Conservation (phyloP, 2,113 vertebrate species). For the Pagrus major region DNA sequence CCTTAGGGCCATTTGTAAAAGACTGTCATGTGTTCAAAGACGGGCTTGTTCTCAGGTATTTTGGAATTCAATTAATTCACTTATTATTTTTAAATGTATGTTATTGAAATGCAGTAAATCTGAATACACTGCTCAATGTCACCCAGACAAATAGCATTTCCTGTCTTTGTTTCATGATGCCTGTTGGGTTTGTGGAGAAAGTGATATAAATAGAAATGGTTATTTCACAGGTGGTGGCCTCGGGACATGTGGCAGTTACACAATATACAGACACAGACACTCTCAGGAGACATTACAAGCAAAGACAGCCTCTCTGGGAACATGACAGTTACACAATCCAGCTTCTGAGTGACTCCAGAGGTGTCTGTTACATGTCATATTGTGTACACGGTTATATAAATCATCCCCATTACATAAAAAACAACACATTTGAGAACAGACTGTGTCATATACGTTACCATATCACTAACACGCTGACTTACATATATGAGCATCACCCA, state of each 20-base stretch:
- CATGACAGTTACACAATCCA: constrained; percentile 63
- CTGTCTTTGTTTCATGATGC: constrained; percentile 15
- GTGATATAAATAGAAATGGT: constrained; percentile 59
- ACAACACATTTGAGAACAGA: constrained; percentile 25
- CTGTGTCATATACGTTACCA: constrained; percentile 21
- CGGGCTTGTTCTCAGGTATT: too few relatives aligned
- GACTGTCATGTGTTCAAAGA: too few relatives aligned
- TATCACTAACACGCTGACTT: constrained; percentile 44
- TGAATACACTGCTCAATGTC: not conserved
- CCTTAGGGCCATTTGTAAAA: too few relatives aligned
- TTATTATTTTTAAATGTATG: not conserved
- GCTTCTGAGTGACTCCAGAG: constrained; percentile 46
- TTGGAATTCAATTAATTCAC: not conserved
- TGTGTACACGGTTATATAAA: constrained; percentile 62
- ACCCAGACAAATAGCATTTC: constrained; percentile 5
- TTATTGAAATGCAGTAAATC: not conserved
- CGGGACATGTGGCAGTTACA: constrained; percentile 53
- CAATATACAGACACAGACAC: constrained; percentile 52
- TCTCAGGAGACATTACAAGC: constrained; percentile 45
- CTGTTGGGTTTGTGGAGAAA: constrained; percentile 40
- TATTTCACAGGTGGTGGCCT: constrained; percentile 30
- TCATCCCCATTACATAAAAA: constrained; percentile 48
- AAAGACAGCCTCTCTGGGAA: constrained; percentile 52
- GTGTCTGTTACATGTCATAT: constrained; percentile 56
- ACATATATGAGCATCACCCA: constrained; percentile 41